These are phyloP conservation scores for Musca vetustissima DNA, from an alignment of 1,140 invertebrate genomes.

Conservation along the genomic window DNA sequence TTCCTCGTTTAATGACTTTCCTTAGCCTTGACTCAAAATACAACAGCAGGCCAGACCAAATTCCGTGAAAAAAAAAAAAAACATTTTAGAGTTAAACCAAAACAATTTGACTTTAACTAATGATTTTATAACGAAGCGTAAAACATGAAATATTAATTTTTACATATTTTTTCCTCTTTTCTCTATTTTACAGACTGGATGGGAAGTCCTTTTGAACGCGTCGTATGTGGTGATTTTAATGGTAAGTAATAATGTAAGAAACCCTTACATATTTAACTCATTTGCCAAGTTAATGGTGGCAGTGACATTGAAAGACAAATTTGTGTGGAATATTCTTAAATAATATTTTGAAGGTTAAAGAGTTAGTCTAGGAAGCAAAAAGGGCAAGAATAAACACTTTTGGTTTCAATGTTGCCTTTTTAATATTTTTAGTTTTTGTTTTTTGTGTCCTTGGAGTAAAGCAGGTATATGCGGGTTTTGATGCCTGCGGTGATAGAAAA, in stretches of 20 bases:
- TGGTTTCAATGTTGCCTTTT: neutral
- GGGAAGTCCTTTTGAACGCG: slow-evolving; percentile 82
- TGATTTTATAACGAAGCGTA: slow-evolving; percentile 12
- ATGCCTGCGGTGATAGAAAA: too few relatives aligned
- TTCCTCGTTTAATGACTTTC: neutral
- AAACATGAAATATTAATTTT: slow-evolving; percentile 21
- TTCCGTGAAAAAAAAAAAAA: too few relatives aligned
- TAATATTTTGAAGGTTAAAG: neutral
- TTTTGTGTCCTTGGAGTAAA: neutral
- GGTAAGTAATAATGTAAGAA: slow-evolving; percentile 58
- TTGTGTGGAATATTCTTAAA: neutral
- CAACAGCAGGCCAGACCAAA: neutral
- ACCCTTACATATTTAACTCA: slow-evolving; percentile 28
- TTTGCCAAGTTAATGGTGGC: slow-evolving; percentile 38
- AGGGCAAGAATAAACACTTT: too few relatives aligned
- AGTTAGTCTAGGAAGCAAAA: neutral
- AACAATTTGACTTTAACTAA: slow-evolving; percentile 13
- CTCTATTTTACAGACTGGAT: slow-evolving; percentile 78
- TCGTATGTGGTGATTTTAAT: slow-evolving; percentile 87
- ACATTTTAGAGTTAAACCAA: slow-evolving; percentile 11
- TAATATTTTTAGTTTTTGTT: neutral
- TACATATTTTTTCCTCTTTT: slow-evolving; percentile 28
- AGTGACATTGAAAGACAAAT: slow-evolving; percentile 34
- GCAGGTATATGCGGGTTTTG: too few relatives aligned
- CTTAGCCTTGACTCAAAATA: slow-evolving; percentile 3